Evolutionary conservation across 2,797 vertebrate species (phyloP), one percentile per base, ranked within the genome.

Genomic region (Acrossocheilus wenchowensis): DNA sequence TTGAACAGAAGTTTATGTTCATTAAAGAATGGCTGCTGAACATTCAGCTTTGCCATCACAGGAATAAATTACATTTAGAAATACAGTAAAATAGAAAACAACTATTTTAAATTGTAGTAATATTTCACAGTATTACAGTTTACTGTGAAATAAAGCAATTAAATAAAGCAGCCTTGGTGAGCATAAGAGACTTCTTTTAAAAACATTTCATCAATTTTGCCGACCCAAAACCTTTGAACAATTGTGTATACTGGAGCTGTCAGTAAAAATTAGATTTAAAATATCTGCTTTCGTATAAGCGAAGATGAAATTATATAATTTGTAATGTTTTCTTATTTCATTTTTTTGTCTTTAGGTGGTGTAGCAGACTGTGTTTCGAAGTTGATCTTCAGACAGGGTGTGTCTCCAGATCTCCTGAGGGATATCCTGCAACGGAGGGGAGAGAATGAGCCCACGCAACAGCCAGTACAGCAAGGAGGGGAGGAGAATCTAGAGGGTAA

Each of bases 361-460:
- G 93, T 99, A 86, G 98, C 98, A 2, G 98, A 98, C 94, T 96
- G 94, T 1, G 95, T 99, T 78, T 96, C 98, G 41, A 99, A 99
- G 92, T 97, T 98, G 97, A 94, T 98, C 85, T 99, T 99, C 93
- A 97, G 96, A 89, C 97, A 98, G 87, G 95, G 94, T 90, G 85
- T 99, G 87, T 92, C 91, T 82, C 97, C 98, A 0, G 93, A 94
- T 50, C 75, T 92, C 12, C 92, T 99, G 72, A 96, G 94, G 85
- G 92, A 95, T 84, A 95, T 96, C 6, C 91, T 95, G 23, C 92
- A 93, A 62, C 93, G 84, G 83, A 93, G 6, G 87, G 92, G 88
- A 78, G 91, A 88, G 8, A 75, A 89, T 45, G 93, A 87, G 23
- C 78, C 89, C 7, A 92, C 89, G 0, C 52, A 86, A 26, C 81